A percentile compares a stretch with the other conserved stretches of the same genome.
phyloP scores from a whole-genome alignment of 2,113 vertebrate genomes.

The Hydrochoerus hydrochaeris region DNA sequence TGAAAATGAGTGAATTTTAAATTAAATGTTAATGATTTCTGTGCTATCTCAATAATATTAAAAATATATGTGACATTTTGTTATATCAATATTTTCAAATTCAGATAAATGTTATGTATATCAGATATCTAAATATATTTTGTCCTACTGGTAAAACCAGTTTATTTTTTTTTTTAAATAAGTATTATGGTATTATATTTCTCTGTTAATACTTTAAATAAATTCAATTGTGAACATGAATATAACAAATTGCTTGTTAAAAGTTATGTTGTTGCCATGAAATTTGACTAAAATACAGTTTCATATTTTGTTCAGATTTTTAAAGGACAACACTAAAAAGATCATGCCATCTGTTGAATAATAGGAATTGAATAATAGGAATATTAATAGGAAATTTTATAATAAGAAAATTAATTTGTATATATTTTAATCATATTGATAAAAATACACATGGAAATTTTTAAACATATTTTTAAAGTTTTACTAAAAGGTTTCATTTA shows the following conservation, averaged over 20 bases:
- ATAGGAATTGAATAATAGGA: no score
- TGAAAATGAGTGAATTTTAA: background rate
- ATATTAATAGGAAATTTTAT: background rate
- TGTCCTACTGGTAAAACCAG: background rate
- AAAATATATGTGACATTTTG: background rate
- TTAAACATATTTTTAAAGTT: background rate
- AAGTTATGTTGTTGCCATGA: background rate
- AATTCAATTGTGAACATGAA: background rate
- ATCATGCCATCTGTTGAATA: background rate
- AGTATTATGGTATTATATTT: background rate
- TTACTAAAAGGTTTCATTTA: slow-evolving; percentile 32
- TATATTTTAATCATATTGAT: slow-evolving; percentile 37
- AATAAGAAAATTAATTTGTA: background rate
- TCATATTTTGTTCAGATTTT: background rate
- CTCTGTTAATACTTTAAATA: background rate
- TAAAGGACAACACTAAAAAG: background rate
- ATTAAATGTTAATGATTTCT: slow-evolving; percentile 11
- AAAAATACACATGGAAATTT: background rate
- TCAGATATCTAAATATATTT: background rate
- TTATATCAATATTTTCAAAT: background rate
- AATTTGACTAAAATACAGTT: background rate
- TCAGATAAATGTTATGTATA: background rate
- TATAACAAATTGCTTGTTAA: background rate
- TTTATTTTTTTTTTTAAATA: slow-evolving; percentile 26
- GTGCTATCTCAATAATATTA: background rate